Evolutionary conservation across 2,113 vertebrate species (phyloP).

Genomic region (Hippopotamus amphibius): DNA sequence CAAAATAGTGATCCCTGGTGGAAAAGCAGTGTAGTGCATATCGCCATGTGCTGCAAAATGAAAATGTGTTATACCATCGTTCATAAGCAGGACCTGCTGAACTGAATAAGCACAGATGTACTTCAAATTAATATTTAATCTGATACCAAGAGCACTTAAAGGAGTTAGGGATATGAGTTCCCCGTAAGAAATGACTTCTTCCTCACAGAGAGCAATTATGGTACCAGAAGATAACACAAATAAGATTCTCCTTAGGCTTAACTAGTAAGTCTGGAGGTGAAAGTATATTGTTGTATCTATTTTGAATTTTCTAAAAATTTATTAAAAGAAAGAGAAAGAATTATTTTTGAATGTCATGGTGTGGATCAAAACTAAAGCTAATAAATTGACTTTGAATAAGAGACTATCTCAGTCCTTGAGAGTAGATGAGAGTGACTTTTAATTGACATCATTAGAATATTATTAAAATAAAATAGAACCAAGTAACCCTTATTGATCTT

Average conservation of each 20-base stretch:
- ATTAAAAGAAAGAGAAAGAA: conserved; percentile 75
- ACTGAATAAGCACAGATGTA: conserved; percentile 78
- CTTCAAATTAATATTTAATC: conserved; percentile 88
- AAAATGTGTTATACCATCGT: conserved; percentile 52
- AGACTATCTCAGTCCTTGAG: conserved; percentile 70
- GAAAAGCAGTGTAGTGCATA: conserved; percentile 65
- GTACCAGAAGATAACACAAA: conserved; percentile 74
- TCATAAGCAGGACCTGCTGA: conserved; percentile 60
- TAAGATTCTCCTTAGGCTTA: conserved; percentile 77
- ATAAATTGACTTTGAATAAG: conserved; percentile 74
- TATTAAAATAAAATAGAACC: conserved; percentile 61
- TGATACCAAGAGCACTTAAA: conserved; percentile 85
- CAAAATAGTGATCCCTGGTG: conserved; percentile 63
- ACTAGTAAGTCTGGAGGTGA: conserved; percentile 75
- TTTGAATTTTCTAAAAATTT: conserved; percentile 64
- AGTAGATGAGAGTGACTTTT: conserved; percentile 62
- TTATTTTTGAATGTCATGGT: conserved; percentile 64
- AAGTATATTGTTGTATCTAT: conserved; percentile 61
- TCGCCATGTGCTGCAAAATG: not conserved
- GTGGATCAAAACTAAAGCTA: conserved; percentile 76
- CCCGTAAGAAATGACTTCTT: conserved; percentile 76
- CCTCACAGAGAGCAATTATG: conserved; percentile 78
- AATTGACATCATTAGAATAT: conserved; percentile 59
- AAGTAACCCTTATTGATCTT: conserved; percentile 59
- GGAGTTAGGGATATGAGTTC: conserved; percentile 78